Evolutionary conservation across 2,797 vertebrate species (phyloP), one percentile per base, ranked within the genome.

Genomic region (Cossypha heuglini): DNA sequence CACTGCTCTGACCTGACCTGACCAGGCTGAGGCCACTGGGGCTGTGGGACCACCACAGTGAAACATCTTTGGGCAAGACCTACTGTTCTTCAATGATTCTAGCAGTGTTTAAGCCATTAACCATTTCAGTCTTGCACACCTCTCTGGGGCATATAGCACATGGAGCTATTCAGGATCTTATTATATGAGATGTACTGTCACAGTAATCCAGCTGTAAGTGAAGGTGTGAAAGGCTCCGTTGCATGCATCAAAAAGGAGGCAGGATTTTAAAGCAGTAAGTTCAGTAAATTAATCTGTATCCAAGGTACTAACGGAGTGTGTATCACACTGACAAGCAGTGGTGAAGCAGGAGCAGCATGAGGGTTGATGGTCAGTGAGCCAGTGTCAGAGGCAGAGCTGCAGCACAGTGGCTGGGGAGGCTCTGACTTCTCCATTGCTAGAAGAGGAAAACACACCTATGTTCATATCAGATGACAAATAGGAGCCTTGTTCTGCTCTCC

Each of bases 351-450:
- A 81, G 51, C 16, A 33, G 67, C 0, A 0, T 11, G 28, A 45
- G 45, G 6, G 35, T 1, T 5, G 37, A 16, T 48, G 5, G 54
- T 33, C 19, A 6, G 29, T n/a, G 61, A 42, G 21, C 24, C 3
- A 1, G 15, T 37, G n/a, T 4, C 4, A 3, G 38, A 62, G 40
- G 37, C 54, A 85, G 66, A 85, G 48, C 24, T 0, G 0, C 42
- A 35, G 31, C 55, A 5, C 0, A 2, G 24, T 0, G 5, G 5
- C 6, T 35, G 52, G 6, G 49, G 6, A 17, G 14, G 10, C 17
- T 46, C 54, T 28, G 58, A 19, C 10, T 49, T 55, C 22, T 49
- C 21, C 3, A 1, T 16, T 4, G 0, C n/a, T 55, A 26, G 4
- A 26, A 61, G 21, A 77, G 42, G 37, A 38, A 38, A 38, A 38